phyloP scores from a whole-genome alignment of 2,888 invertebrate genomes.

The Hypomecis atomaria region DNA sequence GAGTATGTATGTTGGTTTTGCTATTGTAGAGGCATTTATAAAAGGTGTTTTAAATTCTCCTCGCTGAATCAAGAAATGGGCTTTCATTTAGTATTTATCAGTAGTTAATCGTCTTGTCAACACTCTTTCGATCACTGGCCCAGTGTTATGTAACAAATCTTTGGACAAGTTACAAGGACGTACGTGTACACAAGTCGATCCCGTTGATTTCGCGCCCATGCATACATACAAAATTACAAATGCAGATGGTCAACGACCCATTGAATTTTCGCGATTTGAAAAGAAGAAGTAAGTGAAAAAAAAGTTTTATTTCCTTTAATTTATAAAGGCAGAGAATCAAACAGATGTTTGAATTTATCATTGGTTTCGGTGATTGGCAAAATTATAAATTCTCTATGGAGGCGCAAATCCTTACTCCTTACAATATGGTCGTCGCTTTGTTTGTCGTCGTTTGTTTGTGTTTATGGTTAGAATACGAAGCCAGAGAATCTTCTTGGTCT shows the following conservation, averaged over 20 bases:
- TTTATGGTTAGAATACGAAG: too few relatives aligned
- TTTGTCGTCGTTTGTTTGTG: too few relatives aligned
- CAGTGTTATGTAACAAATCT: slow-evolving; percentile 46
- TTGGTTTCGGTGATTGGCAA: too few relatives aligned
- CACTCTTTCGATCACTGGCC: slow-evolving; percentile 25
- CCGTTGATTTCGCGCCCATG: slow-evolving; percentile 38
- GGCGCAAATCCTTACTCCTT: too few relatives aligned
- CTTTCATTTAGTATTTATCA: slow-evolving; percentile 45
- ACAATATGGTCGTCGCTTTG: too few relatives aligned
- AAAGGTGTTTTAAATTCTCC: slow-evolving; percentile 38
- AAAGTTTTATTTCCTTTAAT: neutral
- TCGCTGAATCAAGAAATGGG: slow-evolving; percentile 33
- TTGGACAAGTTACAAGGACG: slow-evolving; percentile 52
- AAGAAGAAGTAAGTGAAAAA: slow-evolving; percentile 40
- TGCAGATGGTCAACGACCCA: slow-evolving; percentile 61
- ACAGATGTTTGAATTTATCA: too few relatives aligned
- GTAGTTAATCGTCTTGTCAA: slow-evolving; percentile 37
- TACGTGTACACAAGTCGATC: slow-evolving; percentile 12
- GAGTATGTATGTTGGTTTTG: neutral
- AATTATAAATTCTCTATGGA: too few relatives aligned
- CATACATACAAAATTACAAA: slow-evolving; percentile 43
- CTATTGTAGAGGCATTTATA: slow-evolving; percentile 8
- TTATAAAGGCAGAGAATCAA: too few relatives aligned
- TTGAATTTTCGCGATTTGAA: slow-evolving; percentile 56
- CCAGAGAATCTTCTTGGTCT: too few relatives aligned